These are phyloP conservation scores for Falcunculus frontatus DNA, from an alignment of 2,113 vertebrate species.

Conservation along the genomic window DNA sequence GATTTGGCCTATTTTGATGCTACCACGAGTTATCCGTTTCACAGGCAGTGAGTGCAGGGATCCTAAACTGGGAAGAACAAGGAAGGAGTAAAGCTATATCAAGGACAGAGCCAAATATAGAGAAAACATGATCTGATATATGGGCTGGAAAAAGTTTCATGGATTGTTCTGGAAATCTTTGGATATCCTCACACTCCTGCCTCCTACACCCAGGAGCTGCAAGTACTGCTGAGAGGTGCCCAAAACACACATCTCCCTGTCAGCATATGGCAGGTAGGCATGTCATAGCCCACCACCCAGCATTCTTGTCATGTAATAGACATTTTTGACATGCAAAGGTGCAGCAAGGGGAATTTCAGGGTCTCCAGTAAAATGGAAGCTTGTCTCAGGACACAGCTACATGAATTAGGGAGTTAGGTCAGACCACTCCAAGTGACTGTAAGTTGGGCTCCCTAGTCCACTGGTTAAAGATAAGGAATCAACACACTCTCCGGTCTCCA, in stretches of 20 bases:
- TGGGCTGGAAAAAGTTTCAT: neutral
- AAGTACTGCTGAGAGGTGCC: neutral
- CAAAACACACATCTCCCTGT: neutral
- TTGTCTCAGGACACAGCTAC: fast-evolving
- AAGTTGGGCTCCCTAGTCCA: neutral
- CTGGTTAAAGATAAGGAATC: neutral
- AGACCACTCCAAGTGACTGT: neutral
- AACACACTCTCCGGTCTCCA: fast-evolving
- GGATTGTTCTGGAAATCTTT: neutral
- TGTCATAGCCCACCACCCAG: neutral
- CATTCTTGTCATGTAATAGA: neutral
- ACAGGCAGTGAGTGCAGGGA: neutral
- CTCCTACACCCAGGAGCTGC: neutral
- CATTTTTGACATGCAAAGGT: neutral
- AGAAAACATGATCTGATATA: neutral
- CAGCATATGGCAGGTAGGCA: neutral
- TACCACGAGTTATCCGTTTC: neutral
- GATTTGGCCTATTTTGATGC: neutral
- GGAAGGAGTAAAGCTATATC: neutral
- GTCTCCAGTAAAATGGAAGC: neutral
- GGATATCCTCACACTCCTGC: neutral
- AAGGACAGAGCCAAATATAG: neutral
- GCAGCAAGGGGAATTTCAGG: neutral
- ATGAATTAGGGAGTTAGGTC: neutral
- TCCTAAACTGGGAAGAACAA: neutral